Percentiles rank a stretch among this genome's conserved stretches.
These are phyloP conservation scores for Temnothorax nylanderi DNA, from an alignment of 1,140 invertebrate genomes.

Conservation along the genomic window DNA sequence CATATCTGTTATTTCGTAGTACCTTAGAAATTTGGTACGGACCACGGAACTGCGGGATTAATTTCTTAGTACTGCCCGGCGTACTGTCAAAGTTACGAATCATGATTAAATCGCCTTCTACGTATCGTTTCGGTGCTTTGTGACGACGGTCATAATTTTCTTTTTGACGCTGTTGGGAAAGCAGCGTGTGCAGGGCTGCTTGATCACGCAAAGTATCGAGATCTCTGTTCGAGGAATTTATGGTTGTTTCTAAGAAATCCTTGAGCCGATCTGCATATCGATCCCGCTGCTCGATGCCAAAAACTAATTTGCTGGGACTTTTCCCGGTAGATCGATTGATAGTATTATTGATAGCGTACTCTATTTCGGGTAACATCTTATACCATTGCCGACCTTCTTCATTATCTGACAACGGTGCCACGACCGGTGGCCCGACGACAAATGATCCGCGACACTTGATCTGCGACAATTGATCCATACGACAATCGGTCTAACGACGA, in stretches of 20 bases:
- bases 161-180: no score
- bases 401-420: not conserved
- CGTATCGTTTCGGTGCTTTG: not conserved
- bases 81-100: not conserved
- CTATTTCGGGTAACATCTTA: not conserved
- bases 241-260: not conserved
- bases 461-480: no score
- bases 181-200: no score
- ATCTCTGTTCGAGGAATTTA: no score
- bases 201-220: no score
- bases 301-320: not conserved
- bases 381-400: not conserved
- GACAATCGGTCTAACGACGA: no score
- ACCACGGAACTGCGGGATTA: not conserved
- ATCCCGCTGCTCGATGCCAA: not conserved
- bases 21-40: not conserved
- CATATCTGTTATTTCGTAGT: no score
- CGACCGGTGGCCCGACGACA: no score
- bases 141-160: no score
- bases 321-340: not conserved
- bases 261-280: not conserved
- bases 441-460: no score
- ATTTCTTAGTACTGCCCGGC: not conserved
- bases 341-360: not conserved
- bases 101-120: not conserved